Base-by-base conservation (phyloP, 2,113 vertebrate species). In the Lonchura striata region DNA sequence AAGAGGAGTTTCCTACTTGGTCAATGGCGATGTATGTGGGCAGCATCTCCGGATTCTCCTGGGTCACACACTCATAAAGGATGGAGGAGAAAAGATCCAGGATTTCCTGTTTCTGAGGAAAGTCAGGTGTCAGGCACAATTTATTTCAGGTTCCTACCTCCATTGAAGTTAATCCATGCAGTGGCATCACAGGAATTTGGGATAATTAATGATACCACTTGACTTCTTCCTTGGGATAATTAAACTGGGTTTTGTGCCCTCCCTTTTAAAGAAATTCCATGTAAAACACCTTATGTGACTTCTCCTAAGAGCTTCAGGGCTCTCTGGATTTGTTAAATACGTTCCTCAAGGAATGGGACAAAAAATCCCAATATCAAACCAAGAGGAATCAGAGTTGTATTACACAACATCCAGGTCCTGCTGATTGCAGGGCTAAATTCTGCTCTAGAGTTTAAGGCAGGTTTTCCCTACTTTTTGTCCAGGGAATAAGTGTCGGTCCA, bases 41-140 rank as follows among this genome's bases (percentile, higher is more conserved):
- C 92, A 99, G 97, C 99, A 99, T 99, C 97, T 99, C 99, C 1
- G 99, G 99, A 74, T 99, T 99, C 96, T 99, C 99, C 94, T 99
- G 99, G 22, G 98, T 99, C 77, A 99, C 99, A 24, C 99, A 99
- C 88, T 99, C 99, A 2, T 99, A 99, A 10, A 99, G 98, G 89
- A 99, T 98, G 4, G 99, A 99, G 22, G 99, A 99, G 96, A 99
- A 99, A 57, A 99, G 97, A 71, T 98, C 98, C 92, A 99, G 97
- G 18, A 98, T 98, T 80, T 99, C 99, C 85, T 98, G 98, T 94
- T 98, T 99, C 99, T 99, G 97, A 92, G 78, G 74, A 75, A 76
- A 94, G 42, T 70, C 18, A 90, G 4, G n/a, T 42, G 54, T 30
- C 42, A 68, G 54, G 50, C 23, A 42, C 15, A 46, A 52, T 31